These are phyloP conservation scores for Eupithecia exiguata DNA, from an alignment of 2,888 invertebrate species.

Conservation along the genomic window DNA sequence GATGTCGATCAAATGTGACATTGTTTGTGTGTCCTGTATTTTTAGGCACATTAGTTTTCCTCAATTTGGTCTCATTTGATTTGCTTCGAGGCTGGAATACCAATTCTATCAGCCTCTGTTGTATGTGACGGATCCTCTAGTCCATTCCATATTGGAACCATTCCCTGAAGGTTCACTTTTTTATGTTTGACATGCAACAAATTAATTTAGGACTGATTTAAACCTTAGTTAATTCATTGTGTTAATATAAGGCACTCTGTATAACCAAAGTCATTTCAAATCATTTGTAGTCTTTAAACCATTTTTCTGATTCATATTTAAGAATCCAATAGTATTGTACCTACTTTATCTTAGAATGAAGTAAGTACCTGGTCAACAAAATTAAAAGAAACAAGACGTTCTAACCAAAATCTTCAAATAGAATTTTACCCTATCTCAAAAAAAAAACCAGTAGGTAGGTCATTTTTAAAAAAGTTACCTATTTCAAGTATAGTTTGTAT, in stretches of 20 bases:
- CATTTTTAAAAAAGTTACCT: no score
- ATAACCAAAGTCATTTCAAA: no score
- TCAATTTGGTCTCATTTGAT: neutral
- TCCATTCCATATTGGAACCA: neutral
- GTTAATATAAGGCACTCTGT: no score
- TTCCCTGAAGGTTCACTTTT: neutral
- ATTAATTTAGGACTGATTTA: no score
- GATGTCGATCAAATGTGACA: slow-evolving; percentile 2
- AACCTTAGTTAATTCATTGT: no score
- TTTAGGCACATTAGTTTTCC: neutral
- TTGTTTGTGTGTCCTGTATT: neutral
- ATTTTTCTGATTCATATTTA: no score
- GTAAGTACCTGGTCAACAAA: neutral
- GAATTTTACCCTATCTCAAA: neutral
- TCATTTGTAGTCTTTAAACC: no score
- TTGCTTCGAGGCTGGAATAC: neutral
- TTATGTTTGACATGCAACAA: neutral
- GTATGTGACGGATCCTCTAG: neutral
- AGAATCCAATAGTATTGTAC: neutral
- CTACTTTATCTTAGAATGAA: neutral
- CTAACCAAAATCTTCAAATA: neutral
- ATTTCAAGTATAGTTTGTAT: no score
- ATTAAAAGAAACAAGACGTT: neutral
- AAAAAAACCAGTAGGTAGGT: neutral
- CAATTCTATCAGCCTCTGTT: neutral